Conservation (phyloP, 2,797 vertebrate species). For the Gobionotothen gibberifrons region DNA sequence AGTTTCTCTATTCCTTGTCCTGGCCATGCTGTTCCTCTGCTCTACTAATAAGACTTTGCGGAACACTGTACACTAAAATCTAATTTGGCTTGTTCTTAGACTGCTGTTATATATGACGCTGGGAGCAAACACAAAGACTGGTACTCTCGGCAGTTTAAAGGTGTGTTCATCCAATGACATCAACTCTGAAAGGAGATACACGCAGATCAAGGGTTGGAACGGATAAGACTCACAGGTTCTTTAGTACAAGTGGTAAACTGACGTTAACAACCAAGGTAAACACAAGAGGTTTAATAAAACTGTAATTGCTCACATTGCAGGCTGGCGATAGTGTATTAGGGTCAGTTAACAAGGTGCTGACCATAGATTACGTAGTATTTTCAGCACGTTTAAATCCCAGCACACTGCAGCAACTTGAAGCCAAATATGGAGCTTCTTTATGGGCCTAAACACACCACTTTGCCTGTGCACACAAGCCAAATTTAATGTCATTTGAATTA, state of each 20-base stretch:
- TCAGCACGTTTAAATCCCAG: constrained; percentile 14
- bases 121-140: constrained; percentile 12
- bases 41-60: constrained; percentile 22
- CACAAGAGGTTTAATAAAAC: constrained; percentile 4
- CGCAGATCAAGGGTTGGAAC: neutral
- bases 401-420: neutral
- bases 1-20: constrained; percentile 14
- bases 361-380: constrained; percentile 12
- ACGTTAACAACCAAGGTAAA: constrained; percentile 9
- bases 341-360: constrained; percentile 36
- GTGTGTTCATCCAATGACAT: constrained; percentile 2
- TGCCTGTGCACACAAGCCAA: constrained; percentile 8
- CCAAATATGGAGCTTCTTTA: constrained; percentile 8
- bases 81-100: constrained; percentile 21
- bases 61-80: constrained; percentile 19
- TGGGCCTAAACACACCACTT: constrained; percentile 6
- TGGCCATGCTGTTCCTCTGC: constrained; percentile 15
- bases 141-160: constrained; percentile 1
- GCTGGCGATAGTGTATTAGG: constrained; percentile 1
- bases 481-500: constrained; percentile 1
- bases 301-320: constrained; percentile 15
- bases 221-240: neutral
- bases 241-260: neutral
- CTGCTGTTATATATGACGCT: neutral
- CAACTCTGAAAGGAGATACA: neutral